Evolutionary conservation across 2,797 vertebrate genomes (phyloP).

Genomic region (Oreortyx pictus): DNA sequence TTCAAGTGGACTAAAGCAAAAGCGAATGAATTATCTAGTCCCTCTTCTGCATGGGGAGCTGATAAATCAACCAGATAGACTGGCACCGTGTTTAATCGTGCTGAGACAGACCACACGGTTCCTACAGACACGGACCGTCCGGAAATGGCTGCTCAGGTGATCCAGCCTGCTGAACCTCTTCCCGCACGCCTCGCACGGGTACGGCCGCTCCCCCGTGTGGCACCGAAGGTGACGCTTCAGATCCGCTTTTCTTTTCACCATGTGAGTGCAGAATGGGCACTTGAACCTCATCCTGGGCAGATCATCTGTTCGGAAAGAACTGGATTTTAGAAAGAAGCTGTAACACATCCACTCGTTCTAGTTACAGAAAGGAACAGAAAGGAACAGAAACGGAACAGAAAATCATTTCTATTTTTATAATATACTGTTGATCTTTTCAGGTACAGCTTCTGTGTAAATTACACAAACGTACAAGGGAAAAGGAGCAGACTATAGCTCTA

Average conservation of each 20-base stretch:
- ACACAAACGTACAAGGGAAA: not conserved
- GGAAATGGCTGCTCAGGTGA: conserved; percentile 96
- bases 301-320: conserved; percentile 81
- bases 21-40: not conserved
- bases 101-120: not conserved
- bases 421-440: not conserved
- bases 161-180: conserved; percentile 96
- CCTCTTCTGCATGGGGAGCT: not conserved
- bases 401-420: fast-evolving
- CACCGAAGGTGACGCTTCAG: conserved; percentile 96
- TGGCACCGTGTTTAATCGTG: not conserved
- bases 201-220: conserved; percentile 95
- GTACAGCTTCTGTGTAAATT: not conserved
- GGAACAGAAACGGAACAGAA: not conserved
- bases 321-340: not conserved
- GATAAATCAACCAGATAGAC: not conserved
- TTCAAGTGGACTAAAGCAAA: not conserved
- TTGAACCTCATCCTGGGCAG: conserved; percentile 94
- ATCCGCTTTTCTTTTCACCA: conserved; percentile 97
- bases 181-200: conserved; percentile 95
- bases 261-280: conserved; percentile 96
- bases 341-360: not conserved
- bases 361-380: not conserved
- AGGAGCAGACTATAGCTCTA: fast-evolving
- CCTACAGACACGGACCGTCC: conserved; percentile 84